Percentiles rank a stretch among this genome's conserved stretches.
Evolutionary conservation across 2,797 vertebrate genomes (phyloP).

Genomic region (Lutjanus campechanus): DNA sequence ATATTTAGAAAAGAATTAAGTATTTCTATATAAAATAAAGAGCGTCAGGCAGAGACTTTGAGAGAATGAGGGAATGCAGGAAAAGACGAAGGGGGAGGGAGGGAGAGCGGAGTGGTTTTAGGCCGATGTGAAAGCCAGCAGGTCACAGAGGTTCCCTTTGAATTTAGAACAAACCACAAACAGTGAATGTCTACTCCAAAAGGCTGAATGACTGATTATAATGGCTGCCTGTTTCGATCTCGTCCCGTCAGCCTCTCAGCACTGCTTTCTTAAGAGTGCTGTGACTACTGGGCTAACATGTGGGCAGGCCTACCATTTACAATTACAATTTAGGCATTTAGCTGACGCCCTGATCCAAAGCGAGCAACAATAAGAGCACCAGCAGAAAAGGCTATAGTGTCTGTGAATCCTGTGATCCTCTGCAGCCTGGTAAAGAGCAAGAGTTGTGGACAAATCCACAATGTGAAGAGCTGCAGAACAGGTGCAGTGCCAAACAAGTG

Average conservation of each 20-base stretch:
- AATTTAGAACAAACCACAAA: conserved; percentile 83
- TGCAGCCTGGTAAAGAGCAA: conserved; percentile 46
- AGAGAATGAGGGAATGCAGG: conserved; percentile 49
- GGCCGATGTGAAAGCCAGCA: conserved; percentile 77
- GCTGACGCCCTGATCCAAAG: conserved; percentile 70
- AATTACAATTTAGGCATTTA: conserved; percentile 81
- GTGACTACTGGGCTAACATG: conserved; percentile 75
- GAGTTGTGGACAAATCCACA: conserved; percentile 23
- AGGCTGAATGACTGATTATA: conserved; percentile 84
- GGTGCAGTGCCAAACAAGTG: conserved; percentile 56
- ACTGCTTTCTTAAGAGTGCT: conserved; percentile 71
- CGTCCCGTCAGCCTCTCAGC: conserved; percentile 71
- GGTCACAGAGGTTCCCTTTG: conserved; percentile 85
- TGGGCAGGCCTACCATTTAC: conserved; percentile 76
- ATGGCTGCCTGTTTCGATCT: conserved; percentile 85
- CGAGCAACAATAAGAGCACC: conserved; percentile 67
- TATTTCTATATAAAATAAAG: conserved; percentile 29
- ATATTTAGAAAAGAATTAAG: conserved; percentile 15
- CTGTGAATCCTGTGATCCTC: conserved; percentile 69
- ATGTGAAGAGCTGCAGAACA: conserved; percentile 55
- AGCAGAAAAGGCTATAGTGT: conserved; percentile 50
- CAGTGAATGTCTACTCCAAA: conserved; percentile 77
- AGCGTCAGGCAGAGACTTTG: conserved; percentile 26
- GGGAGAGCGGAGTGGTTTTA: conserved; percentile 55
- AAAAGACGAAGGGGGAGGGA: conserved; percentile 38